phyloP scores from a whole-genome alignment of 2,113 vertebrate genomes.

The Hippopotamus amphibius region DNA sequence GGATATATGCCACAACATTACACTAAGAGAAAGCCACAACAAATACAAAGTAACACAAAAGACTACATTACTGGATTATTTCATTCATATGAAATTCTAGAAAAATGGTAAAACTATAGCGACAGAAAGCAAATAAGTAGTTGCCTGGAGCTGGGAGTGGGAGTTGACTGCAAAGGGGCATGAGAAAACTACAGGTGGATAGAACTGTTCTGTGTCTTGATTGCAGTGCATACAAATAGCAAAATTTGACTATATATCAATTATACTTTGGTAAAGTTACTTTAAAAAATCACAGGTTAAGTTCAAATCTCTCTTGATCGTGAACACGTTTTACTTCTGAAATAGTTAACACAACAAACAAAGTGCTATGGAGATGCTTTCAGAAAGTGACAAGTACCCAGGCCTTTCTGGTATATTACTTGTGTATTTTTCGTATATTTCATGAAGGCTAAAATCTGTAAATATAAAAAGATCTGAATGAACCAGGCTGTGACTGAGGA shows the following conservation, averaged over 20 bases:
- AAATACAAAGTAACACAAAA: slow-evolving; percentile 11
- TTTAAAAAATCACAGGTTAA: not conserved
- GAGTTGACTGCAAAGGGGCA: not conserved
- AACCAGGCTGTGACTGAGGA: not conserved
- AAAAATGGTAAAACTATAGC: not conserved
- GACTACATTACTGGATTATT: not conserved
- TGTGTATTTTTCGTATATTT: not conserved
- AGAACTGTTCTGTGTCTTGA: not conserved
- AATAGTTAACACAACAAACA: not conserved
- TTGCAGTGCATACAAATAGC: not conserved
- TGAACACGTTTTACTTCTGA: not conserved
- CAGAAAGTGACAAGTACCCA: not conserved
- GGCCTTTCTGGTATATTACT: not conserved
- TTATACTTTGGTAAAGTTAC: not conserved
- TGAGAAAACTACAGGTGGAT: not conserved
- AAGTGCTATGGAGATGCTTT: not conserved
- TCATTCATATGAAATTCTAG: not conserved
- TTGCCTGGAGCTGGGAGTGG: not conserved
- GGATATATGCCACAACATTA: not conserved
- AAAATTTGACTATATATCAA: not conserved
- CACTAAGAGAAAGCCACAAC: not conserved
- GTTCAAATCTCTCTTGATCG: not conserved
- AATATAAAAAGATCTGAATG: not conserved
- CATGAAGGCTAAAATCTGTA: not conserved
- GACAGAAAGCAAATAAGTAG: slow-evolving; percentile 16